Conservation (phyloP, 2,113 vertebrate genomes). For the Tenebrosternarchus preto region DNA sequence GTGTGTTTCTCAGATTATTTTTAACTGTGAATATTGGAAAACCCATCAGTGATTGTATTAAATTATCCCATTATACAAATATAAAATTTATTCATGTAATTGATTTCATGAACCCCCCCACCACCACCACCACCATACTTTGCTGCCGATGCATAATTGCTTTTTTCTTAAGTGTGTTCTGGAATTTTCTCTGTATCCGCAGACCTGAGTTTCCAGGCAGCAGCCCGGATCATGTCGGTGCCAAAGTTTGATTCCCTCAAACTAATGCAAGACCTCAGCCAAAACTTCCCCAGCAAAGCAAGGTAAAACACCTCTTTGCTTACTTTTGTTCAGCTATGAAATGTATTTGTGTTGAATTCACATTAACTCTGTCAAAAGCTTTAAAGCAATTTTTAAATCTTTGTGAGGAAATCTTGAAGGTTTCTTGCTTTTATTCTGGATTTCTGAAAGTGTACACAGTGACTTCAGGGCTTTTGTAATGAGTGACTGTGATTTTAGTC, state of each 20-base stretch:
- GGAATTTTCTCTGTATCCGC: constrained; percentile 38
- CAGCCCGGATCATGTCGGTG: constrained; percentile 82
- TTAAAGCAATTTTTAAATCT: background rate
- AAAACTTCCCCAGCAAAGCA: constrained; percentile 95
- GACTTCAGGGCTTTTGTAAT: constrained; percentile 34
- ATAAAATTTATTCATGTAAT: background rate
- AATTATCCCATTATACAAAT: constrained; percentile 9
- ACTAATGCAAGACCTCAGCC: constrained; percentile 89
- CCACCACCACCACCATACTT: no score
- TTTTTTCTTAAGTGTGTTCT: background rate
- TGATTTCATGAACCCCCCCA: no score
- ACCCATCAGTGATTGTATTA: no score
- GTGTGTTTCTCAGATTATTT: background rate
- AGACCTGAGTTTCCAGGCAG: constrained; percentile 97
- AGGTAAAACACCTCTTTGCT: constrained; percentile 73
- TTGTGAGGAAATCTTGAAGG: background rate
- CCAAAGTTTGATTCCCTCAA: constrained; percentile 89
- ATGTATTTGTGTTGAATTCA: no score
- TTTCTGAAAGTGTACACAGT: constrained; percentile 10
- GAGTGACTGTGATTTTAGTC: constrained; percentile 34
- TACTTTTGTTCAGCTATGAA: background rate
- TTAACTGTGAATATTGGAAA: constrained; percentile 5
- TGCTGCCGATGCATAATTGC: background rate
- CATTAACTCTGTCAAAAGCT: background rate
- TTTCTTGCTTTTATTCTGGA: background rate